A percentile compares a stretch with the other conserved stretches of the same genome.
phyloP scores from a whole-genome alignment of 2,113 vertebrate genomes.

The Gymnobelideus leadbeateri region DNA sequence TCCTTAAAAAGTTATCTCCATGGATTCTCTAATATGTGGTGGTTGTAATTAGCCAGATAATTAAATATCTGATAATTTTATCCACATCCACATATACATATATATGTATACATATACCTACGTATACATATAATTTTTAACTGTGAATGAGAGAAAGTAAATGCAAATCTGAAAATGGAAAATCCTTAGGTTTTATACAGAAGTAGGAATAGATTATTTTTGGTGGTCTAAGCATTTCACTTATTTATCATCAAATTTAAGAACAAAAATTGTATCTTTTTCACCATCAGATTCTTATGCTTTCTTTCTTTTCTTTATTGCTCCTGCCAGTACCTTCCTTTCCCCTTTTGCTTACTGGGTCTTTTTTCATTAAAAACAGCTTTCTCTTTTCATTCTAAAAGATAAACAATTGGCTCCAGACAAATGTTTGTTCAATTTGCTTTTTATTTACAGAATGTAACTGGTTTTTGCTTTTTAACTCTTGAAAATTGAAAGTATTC shows the following conservation, averaged over 20 bases:
- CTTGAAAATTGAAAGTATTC: conserved; percentile 29
- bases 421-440: not conserved
- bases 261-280: not conserved
- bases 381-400: not conserved
- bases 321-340: not conserved
- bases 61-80: too few relatives aligned
- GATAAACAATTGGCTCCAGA: not conserved
- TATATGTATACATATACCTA: not conserved
- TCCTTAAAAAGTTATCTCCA: not conserved
- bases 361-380: not conserved
- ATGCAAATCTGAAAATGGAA: not conserved
- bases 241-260: not conserved
- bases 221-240: not conserved
- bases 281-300: not conserved
- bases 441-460: not conserved
- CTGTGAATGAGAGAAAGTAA: not conserved
- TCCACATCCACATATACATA: too few relatives aligned
- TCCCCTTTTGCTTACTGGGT: not conserved
- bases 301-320: not conserved
- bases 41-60: not conserved
- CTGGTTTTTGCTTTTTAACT: not conserved
- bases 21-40: not conserved
- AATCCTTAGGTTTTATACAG: not conserved
- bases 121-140: not conserved
- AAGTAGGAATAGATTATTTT: not conserved